A percentile compares a stretch with the other conserved stretches of the same genome.
These are phyloP conservation scores for Cheilosia pagana DNA, from an alignment of 2,888 invertebrate species.

Conservation along the genomic window DNA sequence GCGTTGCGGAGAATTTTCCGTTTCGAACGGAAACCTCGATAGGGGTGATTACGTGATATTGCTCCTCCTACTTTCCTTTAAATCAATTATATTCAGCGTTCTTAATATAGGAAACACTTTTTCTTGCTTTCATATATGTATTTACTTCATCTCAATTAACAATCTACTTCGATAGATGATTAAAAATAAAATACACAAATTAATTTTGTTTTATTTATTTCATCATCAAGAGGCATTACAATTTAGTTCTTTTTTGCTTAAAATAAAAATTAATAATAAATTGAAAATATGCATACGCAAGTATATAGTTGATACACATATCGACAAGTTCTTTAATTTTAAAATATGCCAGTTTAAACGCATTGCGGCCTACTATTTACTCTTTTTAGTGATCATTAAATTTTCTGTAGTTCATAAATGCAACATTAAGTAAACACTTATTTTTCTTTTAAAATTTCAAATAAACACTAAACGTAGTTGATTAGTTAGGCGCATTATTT, in stretches of 20 bases:
- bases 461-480: neutral
- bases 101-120: too few relatives aligned
- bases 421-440: neutral
- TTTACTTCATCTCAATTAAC: too few relatives aligned
- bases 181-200: neutral
- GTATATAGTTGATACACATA: constrained; percentile 51
- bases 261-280: constrained; percentile 67
- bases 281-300: constrained; percentile 62
- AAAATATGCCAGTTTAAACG: constrained; percentile 35
- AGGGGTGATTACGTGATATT: too few relatives aligned
- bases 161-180: neutral
- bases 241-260: constrained; percentile 49
- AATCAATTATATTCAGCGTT: too few relatives aligned
- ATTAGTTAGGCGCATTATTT: constrained; percentile 28
- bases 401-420: neutral
- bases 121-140: too few relatives aligned
- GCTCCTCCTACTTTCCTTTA: too few relatives aligned
- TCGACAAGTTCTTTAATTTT: constrained; percentile 47
- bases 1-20: too few relatives aligned
- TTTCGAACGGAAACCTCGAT: too few relatives aligned
- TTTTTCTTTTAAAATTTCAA: neutral
- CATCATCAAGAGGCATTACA: constrained; percentile 68
- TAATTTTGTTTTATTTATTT: constrained; percentile 53
- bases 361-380: constrained; percentile 4
- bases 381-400: neutral